Evolutionary conservation across 2,888 invertebrate genomes (phyloP), one percentile per base, ranked within the genome.

Genomic region (Eristalinus sepulchralis): DNA sequence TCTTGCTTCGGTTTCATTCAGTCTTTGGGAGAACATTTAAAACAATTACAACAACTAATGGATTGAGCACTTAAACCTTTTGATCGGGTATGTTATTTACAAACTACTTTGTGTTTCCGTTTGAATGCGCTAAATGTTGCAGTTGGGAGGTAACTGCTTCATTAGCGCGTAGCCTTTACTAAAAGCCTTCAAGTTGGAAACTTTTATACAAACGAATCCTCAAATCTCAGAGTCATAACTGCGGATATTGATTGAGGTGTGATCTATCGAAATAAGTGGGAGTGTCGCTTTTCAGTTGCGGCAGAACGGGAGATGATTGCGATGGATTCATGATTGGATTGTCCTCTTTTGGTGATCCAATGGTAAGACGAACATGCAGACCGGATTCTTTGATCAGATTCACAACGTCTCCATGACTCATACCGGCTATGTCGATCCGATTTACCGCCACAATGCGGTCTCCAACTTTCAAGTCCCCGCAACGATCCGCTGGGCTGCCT

Each of bases 311-410:
- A 2, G 91, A 90, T 9, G 90, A 88, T 88, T 89, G 89, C 2
- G 90, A 88, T n/a, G 89, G 88, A 64, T 88, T 89, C 0, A 89
- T 77, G 33, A 90, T 34, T 6, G 89, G 79, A 71, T 89, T 89
- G 83, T 90, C 88, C 89, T 92, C 90, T 17, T 92, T 91, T 6
- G 92, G 92, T 77, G 91, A 91, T 2, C 93, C 93, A 81, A 97
- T 97, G 13, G 97, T 97, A 68, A 97, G 94, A 0, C 97, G 97
- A 80, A 99, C 98, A 64, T 96, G 95, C 88, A 97, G 95, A 24
- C 99, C 99, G 0, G 98, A 98, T 91, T 97, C 98, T 93, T 99
- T 99, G 91, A 99, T 99, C 86, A 99, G 95, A 91, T 98, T 98
- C 2, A 99, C 99, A 81, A 99, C 98, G 91, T 99, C 98, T 36